Evolutionary conservation across 1,140 invertebrate genomes (phyloP).

Genomic region (Caenorhabditis inopinata): DNA sequence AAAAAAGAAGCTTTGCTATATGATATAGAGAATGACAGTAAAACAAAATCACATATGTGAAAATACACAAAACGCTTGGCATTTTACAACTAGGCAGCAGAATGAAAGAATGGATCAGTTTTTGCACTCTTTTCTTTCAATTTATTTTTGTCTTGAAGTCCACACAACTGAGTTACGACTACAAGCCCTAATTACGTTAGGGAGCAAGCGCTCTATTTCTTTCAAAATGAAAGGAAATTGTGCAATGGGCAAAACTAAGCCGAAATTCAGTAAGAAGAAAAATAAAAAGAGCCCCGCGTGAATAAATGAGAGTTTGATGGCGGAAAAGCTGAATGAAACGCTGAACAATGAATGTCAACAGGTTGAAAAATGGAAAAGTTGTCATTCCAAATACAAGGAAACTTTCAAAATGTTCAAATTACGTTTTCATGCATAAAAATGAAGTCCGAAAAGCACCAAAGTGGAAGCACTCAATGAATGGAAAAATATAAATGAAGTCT

Average conservation of each 20-base stretch:
- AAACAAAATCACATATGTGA: conserved; percentile 28
- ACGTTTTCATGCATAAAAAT: conserved; percentile 21
- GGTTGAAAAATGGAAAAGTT: too few relatives aligned
- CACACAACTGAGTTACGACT: neutral
- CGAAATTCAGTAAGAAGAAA: neutral
- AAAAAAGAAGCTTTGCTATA: neutral
- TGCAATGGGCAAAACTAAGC: neutral
- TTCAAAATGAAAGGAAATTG: neutral
- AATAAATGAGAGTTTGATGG: conserved; percentile 24
- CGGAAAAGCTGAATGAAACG: neutral
- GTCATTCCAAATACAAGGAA: too few relatives aligned
- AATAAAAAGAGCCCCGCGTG: neutral
- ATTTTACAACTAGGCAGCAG: neutral
- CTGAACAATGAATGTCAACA: too few relatives aligned
- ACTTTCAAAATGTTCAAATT: neutral
- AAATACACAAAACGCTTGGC: neutral
- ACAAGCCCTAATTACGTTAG: conserved; percentile 10
- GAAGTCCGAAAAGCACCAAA: too few relatives aligned
- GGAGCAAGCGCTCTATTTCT: neutral
- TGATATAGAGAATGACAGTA: conserved; percentile 42
- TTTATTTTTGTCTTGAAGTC: neutral
- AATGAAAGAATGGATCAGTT: neutral
- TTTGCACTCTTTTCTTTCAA: conserved; percentile 30
- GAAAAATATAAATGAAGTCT: neutral
- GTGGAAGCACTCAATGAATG: neutral